A percentile compares a stretch with the other conserved stretches of the same genome.
Evolutionary conservation across 2,888 invertebrate genomes (phyloP).

Genomic region (Andricus quercusramuli): DNA sequence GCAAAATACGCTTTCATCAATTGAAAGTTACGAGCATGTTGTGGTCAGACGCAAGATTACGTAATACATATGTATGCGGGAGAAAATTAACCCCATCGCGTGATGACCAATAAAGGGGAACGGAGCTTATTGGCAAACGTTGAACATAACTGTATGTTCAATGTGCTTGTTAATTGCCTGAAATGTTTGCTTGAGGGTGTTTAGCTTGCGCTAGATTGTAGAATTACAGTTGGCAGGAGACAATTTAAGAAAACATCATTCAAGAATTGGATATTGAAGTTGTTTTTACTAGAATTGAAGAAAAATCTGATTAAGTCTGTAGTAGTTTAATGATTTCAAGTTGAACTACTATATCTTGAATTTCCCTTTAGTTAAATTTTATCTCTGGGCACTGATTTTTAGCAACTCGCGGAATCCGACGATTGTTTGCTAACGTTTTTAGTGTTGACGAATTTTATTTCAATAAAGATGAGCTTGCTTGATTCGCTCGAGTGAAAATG

Average conservation of each 20-base stretch:
- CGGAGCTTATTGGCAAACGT: not conserved
- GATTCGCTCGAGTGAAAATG: slow-evolving; percentile 8
- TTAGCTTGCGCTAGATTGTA: not conserved
- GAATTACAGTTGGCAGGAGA: not conserved
- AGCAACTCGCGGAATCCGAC: not conserved
- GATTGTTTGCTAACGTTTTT: slow-evolving; percentile 8
- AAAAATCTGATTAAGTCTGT: not conserved
- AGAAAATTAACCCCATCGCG: not conserved
- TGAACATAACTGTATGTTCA: not conserved
- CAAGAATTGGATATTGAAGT: not conserved
- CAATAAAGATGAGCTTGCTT: slow-evolving; percentile 5
- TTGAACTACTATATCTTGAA: not conserved
- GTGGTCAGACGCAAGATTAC: not conserved
- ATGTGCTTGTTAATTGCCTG: slow-evolving; percentile 10
- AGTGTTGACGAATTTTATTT: slow-evolving; percentile 7
- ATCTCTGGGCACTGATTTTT: not conserved
- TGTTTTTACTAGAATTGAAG: not conserved
- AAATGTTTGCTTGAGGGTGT: not conserved
- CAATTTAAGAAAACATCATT: not conserved
- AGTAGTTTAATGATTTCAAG: too few species aligned
- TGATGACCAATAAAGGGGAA: slow-evolving; percentile 5
- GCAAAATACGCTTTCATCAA: slow-evolving; percentile 13
- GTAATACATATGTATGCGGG: slow-evolving; percentile 22
- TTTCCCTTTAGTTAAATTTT: not conserved
- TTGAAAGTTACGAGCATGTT: slow-evolving; percentile 22